phyloP scores from a whole-genome alignment of 2,888 invertebrate species.

The Perizoma affinitatum region DNA sequence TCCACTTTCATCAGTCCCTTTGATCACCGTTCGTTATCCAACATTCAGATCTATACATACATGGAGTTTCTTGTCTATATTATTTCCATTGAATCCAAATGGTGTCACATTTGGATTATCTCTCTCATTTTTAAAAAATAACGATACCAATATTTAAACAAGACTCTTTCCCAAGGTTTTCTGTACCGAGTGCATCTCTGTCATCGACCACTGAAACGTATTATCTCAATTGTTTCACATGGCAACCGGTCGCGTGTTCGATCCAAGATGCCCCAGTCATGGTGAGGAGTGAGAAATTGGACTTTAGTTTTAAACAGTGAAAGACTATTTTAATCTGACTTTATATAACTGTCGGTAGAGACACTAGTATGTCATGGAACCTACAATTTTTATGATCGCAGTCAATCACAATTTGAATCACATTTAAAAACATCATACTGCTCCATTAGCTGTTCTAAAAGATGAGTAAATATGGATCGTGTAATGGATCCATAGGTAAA shows the following conservation, averaged over 20 bases:
- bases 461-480: no score
- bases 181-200: conserved; percentile 15
- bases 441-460: no score
- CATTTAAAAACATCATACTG: no score
- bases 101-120: conserved; percentile 3
- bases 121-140: background rate
- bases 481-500: conserved; percentile 6
- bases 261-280: conserved; percentile 34
- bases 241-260: conserved; percentile 39
- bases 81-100: background rate
- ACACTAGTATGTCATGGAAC: conserved; percentile 1
- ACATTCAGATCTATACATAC: no score
- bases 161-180: conserved; percentile 5
- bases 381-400: no score
- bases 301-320: conserved; percentile 4
- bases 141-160: background rate
- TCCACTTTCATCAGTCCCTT: no score
- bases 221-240: conserved; percentile 46
- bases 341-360: background rate
- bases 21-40: no score
- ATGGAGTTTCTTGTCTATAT: no score
- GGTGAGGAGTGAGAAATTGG: conserved; percentile 12
- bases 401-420: no score
- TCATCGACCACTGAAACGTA: conserved; percentile 31
- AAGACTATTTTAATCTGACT: conserved; percentile 2